Base-by-base conservation (phyloP, 1,140 invertebrate species). In the Whitmania pigra region DNA sequence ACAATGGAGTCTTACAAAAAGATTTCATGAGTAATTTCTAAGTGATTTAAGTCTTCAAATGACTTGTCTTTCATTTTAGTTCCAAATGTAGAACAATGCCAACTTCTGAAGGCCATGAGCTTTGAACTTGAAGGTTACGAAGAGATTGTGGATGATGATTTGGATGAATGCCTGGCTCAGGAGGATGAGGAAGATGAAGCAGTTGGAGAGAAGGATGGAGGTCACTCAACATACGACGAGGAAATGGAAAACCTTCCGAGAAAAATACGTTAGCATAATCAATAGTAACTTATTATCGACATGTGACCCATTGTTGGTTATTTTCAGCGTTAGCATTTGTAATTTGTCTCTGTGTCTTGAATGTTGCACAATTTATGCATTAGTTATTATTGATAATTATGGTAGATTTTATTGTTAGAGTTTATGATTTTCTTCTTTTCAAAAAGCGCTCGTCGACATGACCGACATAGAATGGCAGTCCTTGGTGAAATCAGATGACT, bases 401-500 rank as follows among this genome's bases (percentile, higher is more conserved):
- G 54, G 20, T 57, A 57, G 25, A 5, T 57, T n/a, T 2, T 57
- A 25, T 57, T n/a, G 20, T 20, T 25, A n/a, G 25, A 57, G 20
- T 25, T 25, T 11, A 25, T 2, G 18, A 63, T 20, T 11, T 63
- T 22, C 57, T 11, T 31, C 29, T 25, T 25, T 11, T 63, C n/a
- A n/a, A 3, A 31, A 7, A 70, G 69, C 22, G 17, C 31, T 70
- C 6, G 69, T 53, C 0, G 69, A 70, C 69, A 70, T 70, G n/a
- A 4, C 53, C 18, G 69, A 70, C 69, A 70, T 70, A 36, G 53
- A 70, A n/a, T 70, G 69, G 69, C 49, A 70, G n/a, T n/a, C 22
- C n/a, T 70, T 70, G 69, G 53, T 49, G 6, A 29, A 68, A 25
- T 36, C 43, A 17, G 43, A 49, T 17, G 43, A 49, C 43, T 49